A percentile compares a stretch with the other conserved stretches of the same genome.
Conservation (phyloP, 2,113 vertebrate species). For the human (Homo sapiens) region DNA sequence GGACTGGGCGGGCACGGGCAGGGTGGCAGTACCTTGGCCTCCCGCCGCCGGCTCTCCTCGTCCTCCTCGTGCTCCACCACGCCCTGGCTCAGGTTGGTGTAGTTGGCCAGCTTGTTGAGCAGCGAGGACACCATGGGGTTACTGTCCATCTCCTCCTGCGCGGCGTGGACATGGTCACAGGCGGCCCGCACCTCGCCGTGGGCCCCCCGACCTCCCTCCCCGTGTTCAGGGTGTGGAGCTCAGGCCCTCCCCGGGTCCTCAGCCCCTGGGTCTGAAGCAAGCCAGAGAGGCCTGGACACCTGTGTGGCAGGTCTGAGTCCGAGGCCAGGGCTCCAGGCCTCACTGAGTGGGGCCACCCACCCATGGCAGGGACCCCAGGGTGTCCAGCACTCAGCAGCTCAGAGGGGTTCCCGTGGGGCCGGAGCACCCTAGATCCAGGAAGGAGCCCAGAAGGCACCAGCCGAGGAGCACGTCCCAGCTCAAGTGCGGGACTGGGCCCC, state of each 20-base stretch:
- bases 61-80: conserved; percentile 96
- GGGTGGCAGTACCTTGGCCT: conserved; percentile 80
- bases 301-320: accelerated
- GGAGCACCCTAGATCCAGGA: not conserved
- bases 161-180: not conserved
- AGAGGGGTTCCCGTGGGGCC: not conserved
- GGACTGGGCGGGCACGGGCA: not conserved
- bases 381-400: not conserved
- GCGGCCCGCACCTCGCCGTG: too few species aligned
- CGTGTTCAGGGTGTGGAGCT: not conserved
- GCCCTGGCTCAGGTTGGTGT: conserved; percentile 97
- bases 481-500: not conserved
- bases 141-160: conserved; percentile 98
- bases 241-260: not conserved
- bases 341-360: not conserved
- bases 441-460: too few species aligned
- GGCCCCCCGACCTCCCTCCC: not conserved
- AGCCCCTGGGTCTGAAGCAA: not conserved
- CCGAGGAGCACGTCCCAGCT: not conserved
- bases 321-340: not conserved
- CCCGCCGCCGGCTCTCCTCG: conserved; percentile 90
- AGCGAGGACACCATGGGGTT: conserved; percentile 99
- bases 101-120: conserved; percentile 96
- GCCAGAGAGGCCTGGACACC: not conserved
- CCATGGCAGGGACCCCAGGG: not conserved